These are phyloP conservation scores for Pelecanoides urinatrix DNA, from an alignment of 2,113 vertebrate species.

Conservation along the genomic window DNA sequence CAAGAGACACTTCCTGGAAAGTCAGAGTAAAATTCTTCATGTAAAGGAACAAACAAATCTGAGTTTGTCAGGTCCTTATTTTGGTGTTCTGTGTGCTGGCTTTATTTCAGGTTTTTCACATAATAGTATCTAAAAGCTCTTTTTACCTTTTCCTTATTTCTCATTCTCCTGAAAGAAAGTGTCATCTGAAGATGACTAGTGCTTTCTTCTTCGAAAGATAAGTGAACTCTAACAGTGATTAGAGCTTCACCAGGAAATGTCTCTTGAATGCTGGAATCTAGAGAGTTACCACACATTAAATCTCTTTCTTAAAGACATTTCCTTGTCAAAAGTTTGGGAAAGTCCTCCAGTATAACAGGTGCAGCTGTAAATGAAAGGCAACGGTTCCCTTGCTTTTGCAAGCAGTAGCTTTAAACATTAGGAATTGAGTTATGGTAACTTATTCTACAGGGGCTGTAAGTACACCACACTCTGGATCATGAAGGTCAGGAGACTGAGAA, in stretches of 20 bases:
- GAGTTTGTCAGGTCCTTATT: background rate
- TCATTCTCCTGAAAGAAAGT: background rate
- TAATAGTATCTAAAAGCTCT: background rate
- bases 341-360: background rate
- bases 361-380: background rate
- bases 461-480: background rate
- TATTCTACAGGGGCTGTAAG: background rate
- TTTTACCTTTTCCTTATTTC: background rate
- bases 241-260: background rate
- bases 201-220: background rate
- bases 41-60: background rate
- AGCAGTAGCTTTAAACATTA: background rate
- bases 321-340: background rate
- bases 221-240: background rate
- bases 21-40: background rate
- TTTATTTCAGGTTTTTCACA: background rate
- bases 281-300: background rate
- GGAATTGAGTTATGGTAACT: background rate
- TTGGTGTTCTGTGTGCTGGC: background rate
- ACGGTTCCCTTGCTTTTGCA: background rate
- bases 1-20: background rate
- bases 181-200: background rate
- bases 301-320: background rate
- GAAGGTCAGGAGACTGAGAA: background rate
- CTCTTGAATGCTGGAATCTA: background rate